Percentiles rank a stretch among this genome's conserved stretches.
Conservation (phyloP, 2,797 vertebrate genomes). For the Malurus leucopterus region DNA sequence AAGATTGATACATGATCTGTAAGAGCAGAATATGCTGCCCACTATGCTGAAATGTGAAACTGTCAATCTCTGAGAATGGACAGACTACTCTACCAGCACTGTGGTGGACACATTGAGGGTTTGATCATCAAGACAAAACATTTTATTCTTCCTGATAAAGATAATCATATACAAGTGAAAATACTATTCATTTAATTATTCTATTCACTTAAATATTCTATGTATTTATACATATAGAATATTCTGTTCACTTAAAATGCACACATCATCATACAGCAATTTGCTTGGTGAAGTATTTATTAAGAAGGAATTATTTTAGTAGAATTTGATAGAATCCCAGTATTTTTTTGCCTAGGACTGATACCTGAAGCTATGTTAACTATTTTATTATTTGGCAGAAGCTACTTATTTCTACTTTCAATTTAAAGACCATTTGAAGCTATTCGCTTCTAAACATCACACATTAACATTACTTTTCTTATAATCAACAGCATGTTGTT, state of each 20-base stretch:
- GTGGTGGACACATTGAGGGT: background rate
- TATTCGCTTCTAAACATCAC: background rate
- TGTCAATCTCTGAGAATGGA: background rate
- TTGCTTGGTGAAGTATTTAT: background rate
- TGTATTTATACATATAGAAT: too few species aligned
- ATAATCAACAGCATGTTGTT: background rate
- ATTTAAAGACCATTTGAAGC: background rate
- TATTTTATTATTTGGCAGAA: background rate
- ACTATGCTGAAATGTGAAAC: background rate
- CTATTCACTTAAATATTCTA: too few species aligned
- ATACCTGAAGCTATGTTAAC: background rate
- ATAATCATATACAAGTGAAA: too few species aligned
- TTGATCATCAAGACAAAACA: background rate
- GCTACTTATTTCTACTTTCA: background rate
- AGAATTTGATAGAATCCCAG: too few species aligned
- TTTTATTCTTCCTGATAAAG: too few species aligned
- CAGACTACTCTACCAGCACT: background rate
- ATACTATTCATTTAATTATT: too few species aligned
- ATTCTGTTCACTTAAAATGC: background rate
- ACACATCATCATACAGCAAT: rapidly evolving
- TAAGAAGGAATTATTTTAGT: background rate
- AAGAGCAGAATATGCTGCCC: background rate
- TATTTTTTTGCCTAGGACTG: background rate
- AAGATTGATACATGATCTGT: rapidly evolving
- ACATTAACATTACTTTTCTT: background rate